Evolutionary conservation across 2,113 vertebrate genomes (phyloP).

Genomic region (Gopherus evgoodei): DNA sequence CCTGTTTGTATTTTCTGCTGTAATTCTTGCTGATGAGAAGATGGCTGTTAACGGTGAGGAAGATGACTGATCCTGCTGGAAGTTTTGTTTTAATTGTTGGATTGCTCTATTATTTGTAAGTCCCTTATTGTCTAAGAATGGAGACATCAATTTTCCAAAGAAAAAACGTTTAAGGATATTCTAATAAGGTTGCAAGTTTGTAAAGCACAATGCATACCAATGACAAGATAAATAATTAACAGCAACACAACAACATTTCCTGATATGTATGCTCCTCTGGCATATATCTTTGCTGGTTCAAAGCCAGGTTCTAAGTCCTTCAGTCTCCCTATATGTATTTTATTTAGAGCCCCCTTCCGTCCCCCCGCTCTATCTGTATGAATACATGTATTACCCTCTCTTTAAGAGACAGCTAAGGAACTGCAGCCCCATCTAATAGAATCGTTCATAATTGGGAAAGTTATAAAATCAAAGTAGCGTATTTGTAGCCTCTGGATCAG

Average conservation of each 20-base stretch:
- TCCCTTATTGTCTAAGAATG: background rate
- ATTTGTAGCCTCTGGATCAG: background rate
- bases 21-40: background rate
- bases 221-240: too few relatives aligned
- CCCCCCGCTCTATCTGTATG: background rate
- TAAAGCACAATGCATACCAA: background rate
- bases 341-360: too few relatives aligned
- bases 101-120: background rate
- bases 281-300: too few relatives aligned
- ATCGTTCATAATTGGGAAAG: background rate
- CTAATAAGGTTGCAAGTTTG: background rate
- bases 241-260: too few relatives aligned
- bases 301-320: too few relatives aligned
- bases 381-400: background rate
- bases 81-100: background rate
- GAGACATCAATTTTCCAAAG: background rate
- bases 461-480: background rate
- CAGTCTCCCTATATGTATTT: too few relatives aligned
- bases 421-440: background rate
- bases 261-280: too few relatives aligned
- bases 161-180: background rate
- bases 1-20: background rate
- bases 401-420: background rate
- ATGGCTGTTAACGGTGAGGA: background rate
- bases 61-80: background rate